Base-by-base conservation (phyloP, 2,113 vertebrate species). In the Ceyx margarethae region DNA sequence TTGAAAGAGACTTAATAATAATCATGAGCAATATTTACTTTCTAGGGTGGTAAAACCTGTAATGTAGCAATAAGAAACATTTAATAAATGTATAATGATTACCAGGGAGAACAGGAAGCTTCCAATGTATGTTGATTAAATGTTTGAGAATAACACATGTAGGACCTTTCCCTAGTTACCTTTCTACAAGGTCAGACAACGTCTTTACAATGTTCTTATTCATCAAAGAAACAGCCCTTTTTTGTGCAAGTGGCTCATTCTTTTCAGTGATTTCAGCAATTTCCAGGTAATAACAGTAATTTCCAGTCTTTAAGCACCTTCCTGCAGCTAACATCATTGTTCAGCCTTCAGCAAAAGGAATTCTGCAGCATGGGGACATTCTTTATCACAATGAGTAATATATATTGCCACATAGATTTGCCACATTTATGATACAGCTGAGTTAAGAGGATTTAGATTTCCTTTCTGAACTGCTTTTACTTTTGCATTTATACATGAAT, bases 1-100 rank as follows among this genome's bases (percentile, higher is more conserved):
- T 46, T 14, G 20, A 76, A 50, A 89, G n/a, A 86, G 6, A 90
- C 91, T 68, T 90, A 94, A 87, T 84, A 37, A 78, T 25, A 84
- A 64, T 85, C 50, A 46, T 15, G 12, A 89, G 26, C 46, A 89
- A 35, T 96, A 92, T 95, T 96, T 95, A 69, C 86, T 81, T 84
- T 92, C 62, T 54, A 81, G 46, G 50, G 72, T 33, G 51, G 66
- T 45, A 91, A 88, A 81, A 81, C 73, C 58, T 86, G 73, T 14
- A 75, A 81, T 4, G 31, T 45, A 86, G 35, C 40, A 93, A 68
- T 48, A 90, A 81, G 80, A 89, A 87, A 33, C 11, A 66, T 43
- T 40, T 84, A 93, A 84, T 93, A 89, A 94, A 86, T 58, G 43
- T 31, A 35, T 33, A 54, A 5, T 58, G 62, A 84, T 86, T 88